Evolutionary conservation across 2,113 vertebrate species (phyloP).

Genomic region (Syrrhaptes paradoxus): DNA sequence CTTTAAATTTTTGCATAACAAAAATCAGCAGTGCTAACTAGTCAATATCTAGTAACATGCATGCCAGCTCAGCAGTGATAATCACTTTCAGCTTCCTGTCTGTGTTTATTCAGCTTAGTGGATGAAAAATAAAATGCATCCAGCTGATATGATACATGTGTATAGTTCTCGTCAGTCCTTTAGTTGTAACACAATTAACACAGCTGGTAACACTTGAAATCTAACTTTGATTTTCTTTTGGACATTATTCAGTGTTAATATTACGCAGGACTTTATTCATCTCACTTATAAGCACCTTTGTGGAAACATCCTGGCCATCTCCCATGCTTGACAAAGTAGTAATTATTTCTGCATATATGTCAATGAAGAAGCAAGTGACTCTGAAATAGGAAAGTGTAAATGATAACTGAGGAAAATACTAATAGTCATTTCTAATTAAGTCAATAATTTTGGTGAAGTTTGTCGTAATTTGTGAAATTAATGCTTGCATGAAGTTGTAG

Average conservation of each 20-base stretch:
- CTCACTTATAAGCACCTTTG: neutral
- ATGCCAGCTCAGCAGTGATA: slow-evolving; percentile 12
- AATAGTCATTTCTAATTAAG: neutral
- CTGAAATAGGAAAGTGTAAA: neutral
- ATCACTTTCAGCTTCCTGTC: slow-evolving; percentile 2
- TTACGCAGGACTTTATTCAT: neutral
- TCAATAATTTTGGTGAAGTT: neutral
- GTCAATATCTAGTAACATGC: neutral
- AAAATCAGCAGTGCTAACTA: neutral
- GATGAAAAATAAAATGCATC: slow-evolving; percentile 4
- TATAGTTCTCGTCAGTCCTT: neutral
- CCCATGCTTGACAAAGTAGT: neutral
- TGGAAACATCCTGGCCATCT: neutral
- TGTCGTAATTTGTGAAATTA: neutral
- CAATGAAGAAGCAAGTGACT: fast-evolving
- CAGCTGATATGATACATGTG: neutral
- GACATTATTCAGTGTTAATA: neutral
- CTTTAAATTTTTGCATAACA: slow-evolving; percentile 16
- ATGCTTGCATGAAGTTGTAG: neutral
- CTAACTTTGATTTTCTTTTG: neutral
- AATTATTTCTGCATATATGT: neutral
- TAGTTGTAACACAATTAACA: neutral
- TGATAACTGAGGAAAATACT: neutral
- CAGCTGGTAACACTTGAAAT: neutral
- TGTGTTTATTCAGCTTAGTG: slow-evolving; percentile 17